Base-by-base conservation (phyloP, 2,113 vertebrate genomes). In the Myocastor coypus region DNA sequence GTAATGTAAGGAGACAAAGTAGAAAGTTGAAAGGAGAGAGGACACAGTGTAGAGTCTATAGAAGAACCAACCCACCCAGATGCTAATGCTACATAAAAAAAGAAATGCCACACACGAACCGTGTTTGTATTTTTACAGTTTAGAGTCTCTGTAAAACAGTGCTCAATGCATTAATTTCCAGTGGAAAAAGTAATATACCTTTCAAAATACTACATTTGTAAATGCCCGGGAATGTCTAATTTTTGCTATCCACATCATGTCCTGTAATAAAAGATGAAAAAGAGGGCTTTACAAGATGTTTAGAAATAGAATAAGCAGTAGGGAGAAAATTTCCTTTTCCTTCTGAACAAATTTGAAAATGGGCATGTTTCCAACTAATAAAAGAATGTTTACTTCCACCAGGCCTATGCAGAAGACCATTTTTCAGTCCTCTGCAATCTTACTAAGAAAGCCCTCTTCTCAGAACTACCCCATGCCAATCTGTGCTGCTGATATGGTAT, bases 251-350 rank as follows among this genome's bases (percentile, higher is more conserved):
- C 89, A 83, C 92, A 92, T 83, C 94, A 96, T 84, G 83, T 97
- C 86, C 46, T 94, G 94, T 7, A 97, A 97, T 97, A 95, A 96
- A 98, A 98, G 83, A 98, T 98, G 97, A 97, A 97, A 97, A 97
- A 80, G 92, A 61, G 69, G 61, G 37, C 81, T 98, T 98, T 37
- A 3, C 73, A 93, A 97, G 97, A 96, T 94, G 95, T 97, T 98
- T 98, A 95, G 95, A 97, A 97, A 84, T 97, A 97, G 96, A 96
- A 95, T 87, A 98, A 98, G 97, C 96, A 98, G 80, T 86, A 81
- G 81, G 69, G 92, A 97, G 95, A 98, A 66, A 97, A 97, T 98
- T 98, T 98, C 96, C 97, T 98, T 97, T 96, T 97, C 94, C 82
- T 97, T 97, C 98, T 97, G 98, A 97, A 97, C 86, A 96, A 95